Evolutionary conservation across 2,113 vertebrate genomes (phyloP).

Genomic region (Spea multiplicata): DNA sequence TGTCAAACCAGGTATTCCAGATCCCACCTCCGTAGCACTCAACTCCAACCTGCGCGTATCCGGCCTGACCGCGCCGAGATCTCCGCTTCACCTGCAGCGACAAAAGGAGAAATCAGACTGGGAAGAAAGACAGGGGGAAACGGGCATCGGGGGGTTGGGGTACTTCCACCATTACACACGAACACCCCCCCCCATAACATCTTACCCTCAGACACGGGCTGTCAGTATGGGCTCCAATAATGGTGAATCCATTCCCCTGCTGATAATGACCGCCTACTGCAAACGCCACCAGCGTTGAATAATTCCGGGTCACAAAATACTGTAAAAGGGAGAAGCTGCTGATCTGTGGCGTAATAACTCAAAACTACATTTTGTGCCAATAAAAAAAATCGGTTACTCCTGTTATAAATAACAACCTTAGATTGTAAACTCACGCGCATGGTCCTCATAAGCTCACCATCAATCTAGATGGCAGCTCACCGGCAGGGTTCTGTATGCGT

Average conservation of each 20-base stretch:
- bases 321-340: conserved; percentile 52
- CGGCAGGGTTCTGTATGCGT: too few relatives aligned
- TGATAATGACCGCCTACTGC: conserved; percentile 85
- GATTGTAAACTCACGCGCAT: too few relatives aligned
- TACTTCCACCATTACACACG: neutral
- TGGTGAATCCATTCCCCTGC: conserved; percentile 92
- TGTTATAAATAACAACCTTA: too few relatives aligned
- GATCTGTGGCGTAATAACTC: too few relatives aligned
- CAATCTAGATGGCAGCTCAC: too few relatives aligned
- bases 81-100: conserved; percentile 84
- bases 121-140: too few relatives aligned
- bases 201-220: conserved; percentile 94
- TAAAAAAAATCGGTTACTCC: too few relatives aligned
- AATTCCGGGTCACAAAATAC: conserved; percentile 97
- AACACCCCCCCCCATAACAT: accelerated
- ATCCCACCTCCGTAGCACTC: conserved; percentile 97
- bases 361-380: too few relatives aligned
- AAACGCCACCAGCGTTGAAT: conserved; percentile 90
- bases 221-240: conserved; percentile 95
- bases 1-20: conserved; percentile 98
- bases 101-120: neutral
- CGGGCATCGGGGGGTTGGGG: too few relatives aligned
- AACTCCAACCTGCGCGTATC: conserved; percentile 85
- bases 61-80: conserved; percentile 79
- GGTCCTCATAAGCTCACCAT: too few relatives aligned